Evolutionary conservation across 2,797 vertebrate species (phyloP).

Genomic region (Sparus aurata): DNA sequence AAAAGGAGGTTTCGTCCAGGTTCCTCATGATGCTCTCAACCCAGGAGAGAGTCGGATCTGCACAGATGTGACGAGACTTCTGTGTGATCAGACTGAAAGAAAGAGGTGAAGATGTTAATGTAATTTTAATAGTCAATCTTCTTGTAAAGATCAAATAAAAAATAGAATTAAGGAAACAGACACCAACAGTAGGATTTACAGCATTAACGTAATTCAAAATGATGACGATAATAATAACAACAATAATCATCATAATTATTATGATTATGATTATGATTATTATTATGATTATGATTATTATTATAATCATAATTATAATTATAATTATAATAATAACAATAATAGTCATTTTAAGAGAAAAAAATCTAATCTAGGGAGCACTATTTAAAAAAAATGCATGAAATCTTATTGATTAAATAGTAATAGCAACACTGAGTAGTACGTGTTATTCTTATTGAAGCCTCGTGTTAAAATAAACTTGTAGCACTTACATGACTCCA

Average conservation of each 20-base stretch:
- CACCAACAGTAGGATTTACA: not conserved
- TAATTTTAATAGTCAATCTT: not conserved
- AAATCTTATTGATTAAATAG: too few relatives aligned
- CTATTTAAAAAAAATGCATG: too few relatives aligned
- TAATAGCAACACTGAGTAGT: too few relatives aligned
- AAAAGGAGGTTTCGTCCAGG: slow-evolving; percentile 14
- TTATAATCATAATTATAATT: too few relatives aligned
- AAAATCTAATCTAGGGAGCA: too few relatives aligned
- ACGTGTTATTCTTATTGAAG: too few relatives aligned
- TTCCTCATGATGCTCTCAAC: not conserved
- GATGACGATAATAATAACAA: not conserved
- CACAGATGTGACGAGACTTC: slow-evolving; percentile 31
- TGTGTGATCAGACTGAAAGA: slow-evolving; percentile 54
- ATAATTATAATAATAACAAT: too few relatives aligned
- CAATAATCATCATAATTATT: too few relatives aligned
- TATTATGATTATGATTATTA: too few relatives aligned
- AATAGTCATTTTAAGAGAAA: too few relatives aligned
- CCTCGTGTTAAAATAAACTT: too few relatives aligned
- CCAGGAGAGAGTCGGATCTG: slow-evolving; percentile 36
- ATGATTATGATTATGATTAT: too few relatives aligned
- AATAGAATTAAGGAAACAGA: not conserved
- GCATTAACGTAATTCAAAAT: not conserved
- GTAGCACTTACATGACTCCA: slow-evolving; percentile 64
- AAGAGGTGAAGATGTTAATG: not conserved
- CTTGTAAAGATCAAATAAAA: not conserved